Conservation (phyloP, 2,797 vertebrate species). For the Tarsius wallacei region DNA sequence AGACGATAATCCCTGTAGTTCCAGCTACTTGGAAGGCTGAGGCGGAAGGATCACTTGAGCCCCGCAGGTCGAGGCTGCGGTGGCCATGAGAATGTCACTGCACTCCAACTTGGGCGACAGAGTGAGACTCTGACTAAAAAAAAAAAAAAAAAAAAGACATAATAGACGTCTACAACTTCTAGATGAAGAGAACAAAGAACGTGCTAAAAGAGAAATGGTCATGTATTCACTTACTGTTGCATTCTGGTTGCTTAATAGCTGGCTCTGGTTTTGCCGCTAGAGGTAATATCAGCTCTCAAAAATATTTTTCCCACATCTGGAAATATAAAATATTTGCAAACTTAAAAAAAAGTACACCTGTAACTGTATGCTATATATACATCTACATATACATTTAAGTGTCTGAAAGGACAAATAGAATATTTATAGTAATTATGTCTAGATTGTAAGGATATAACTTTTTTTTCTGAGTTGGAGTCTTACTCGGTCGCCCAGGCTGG, state of each 20-base stretch:
- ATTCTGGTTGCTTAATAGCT: no score
- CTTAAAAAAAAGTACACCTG: neutral
- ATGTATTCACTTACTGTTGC: no score
- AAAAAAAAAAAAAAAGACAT: neutral
- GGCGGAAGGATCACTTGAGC: neutral
- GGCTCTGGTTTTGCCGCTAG: no score
- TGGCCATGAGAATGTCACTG: fast-evolving
- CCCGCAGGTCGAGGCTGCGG: neutral
- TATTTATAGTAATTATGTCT: neutral
- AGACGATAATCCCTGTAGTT: neutral
- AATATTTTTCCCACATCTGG: no score
- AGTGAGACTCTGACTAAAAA: neutral
- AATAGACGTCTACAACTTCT: no score
- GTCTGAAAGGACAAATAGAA: neutral
- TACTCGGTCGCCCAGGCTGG: no score
- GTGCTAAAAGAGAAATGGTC: no score
- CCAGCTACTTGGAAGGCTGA: neutral
- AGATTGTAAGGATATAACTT: neutral
- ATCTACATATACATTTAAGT: no score
- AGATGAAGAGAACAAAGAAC: no score
- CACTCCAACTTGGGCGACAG: neutral
- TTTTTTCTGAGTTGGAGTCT: neutral
- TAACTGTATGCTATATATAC: no score
- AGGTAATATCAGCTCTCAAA: no score
- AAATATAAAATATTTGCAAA: no score